phyloP scores from a whole-genome alignment of 2,113 vertebrate species.

The Ictidomys tridecemlineatus region DNA sequence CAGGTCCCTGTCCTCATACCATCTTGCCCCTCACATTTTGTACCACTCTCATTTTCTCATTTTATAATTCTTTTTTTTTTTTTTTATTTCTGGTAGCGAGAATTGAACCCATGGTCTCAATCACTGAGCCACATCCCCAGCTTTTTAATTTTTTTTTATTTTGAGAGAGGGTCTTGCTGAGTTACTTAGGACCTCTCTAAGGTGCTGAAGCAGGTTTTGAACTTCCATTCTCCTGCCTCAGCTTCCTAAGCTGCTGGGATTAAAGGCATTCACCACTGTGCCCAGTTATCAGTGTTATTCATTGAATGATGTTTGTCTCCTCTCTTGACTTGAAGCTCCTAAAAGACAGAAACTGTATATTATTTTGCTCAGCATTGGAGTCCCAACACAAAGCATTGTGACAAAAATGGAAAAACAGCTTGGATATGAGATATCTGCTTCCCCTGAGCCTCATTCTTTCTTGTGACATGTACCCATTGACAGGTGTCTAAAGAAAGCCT shows the following conservation, averaged over 20 bases:
- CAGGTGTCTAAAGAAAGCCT: not conserved
- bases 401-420: not conserved
- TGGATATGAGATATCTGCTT: not conserved
- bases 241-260: no score
- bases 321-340: not conserved
- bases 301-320: not conserved
- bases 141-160: no score
- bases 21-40: not conserved
- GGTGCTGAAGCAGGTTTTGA: no score
- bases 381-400: not conserved
- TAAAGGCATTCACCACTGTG: no score
- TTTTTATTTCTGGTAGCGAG: fast-evolving
- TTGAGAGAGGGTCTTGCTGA: no score
- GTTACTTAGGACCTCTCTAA: no score
- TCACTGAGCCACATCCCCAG: no score
- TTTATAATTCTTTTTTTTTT: no score
- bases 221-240: no score
- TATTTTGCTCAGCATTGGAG: not conserved
- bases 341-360: not conserved
- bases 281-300: not conserved
- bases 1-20: not conserved
- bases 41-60: not conserved
- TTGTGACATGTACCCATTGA: not conserved
- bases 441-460: no score
- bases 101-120: no score